Conservation (phyloP, 2,888 invertebrate genomes). For the Corythucha ciliata region DNA sequence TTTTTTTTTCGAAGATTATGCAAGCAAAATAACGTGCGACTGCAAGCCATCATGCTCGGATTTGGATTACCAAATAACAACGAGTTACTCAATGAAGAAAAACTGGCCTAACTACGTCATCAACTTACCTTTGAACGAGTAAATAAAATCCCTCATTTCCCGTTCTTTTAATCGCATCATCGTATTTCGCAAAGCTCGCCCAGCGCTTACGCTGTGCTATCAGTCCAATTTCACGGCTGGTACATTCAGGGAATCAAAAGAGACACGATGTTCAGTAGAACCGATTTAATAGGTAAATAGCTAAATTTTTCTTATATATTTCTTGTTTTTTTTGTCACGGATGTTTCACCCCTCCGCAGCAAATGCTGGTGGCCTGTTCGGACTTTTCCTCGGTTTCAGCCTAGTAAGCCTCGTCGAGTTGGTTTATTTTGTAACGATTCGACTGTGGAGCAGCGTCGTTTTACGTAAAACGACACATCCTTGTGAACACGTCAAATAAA, state of each 20-base stretch:
- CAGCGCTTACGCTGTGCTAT: background rate
- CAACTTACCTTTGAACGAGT: too few species aligned
- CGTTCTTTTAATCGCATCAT: background rate
- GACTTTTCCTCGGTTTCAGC: slow-evolving; percentile 34
- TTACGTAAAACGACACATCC: too few species aligned
- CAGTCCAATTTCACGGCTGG: background rate
- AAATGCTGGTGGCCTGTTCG: slow-evolving; percentile 33
- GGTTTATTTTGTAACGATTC: slow-evolving; percentile 28
- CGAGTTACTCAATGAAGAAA: background rate
- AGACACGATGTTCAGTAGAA: background rate
- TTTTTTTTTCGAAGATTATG: too few species aligned
- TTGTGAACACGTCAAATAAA: too few species aligned
- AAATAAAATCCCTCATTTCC: too few species aligned
- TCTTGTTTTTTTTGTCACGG: background rate
- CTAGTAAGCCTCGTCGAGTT: slow-evolving; percentile 33
- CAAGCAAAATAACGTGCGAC: too few species aligned
- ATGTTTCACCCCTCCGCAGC: too few species aligned
- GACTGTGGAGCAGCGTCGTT: too few species aligned
- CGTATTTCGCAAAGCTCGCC: background rate
- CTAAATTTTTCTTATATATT: background rate
- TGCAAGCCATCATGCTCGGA: background rate
- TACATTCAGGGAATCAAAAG: background rate
- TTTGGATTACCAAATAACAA: background rate
- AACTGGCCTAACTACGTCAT: too few species aligned
- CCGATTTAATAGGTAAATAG: slow-evolving; percentile 1